These are phyloP conservation scores for Netelia fuscicornis DNA, from an alignment of 2,888 invertebrate species.

Conservation along the genomic window DNA sequence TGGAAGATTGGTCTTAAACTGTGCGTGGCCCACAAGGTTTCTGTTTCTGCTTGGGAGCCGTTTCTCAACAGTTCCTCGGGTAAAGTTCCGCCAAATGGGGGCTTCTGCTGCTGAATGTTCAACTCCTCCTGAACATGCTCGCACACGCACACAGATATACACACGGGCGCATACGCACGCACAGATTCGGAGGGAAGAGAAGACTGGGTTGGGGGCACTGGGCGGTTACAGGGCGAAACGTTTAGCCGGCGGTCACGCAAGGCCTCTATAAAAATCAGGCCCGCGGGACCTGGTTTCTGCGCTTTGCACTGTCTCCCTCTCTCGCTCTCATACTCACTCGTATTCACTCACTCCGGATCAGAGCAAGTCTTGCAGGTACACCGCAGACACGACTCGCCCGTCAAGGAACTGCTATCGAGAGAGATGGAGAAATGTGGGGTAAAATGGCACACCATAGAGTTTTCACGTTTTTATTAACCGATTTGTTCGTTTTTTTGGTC, in stretches of 20 bases:
- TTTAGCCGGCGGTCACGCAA: conserved; percentile 82
- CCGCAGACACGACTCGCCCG: conserved; percentile 8
- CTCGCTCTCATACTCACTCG: conserved; percentile 19
- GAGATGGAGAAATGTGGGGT: neutral
- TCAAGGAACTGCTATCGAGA: neutral
- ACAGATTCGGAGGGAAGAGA: conserved; percentile 26
- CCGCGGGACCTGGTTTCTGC: conserved; percentile 65
- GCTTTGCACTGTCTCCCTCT: conserved; percentile 27
- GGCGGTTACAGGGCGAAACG: conserved; percentile 78
- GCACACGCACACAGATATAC: neutral
- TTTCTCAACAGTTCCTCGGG: conserved; percentile 17
- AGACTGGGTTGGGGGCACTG: conserved; percentile 50
- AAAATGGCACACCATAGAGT: neutral
- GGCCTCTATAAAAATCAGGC: conserved; percentile 79
- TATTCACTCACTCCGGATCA: conserved; percentile 16
- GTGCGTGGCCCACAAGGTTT: conserved; percentile 17
- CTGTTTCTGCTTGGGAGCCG: conserved; percentile 35
- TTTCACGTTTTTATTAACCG: neutral
- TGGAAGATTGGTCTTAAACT: conserved; percentile 37
- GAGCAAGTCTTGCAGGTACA: neutral
- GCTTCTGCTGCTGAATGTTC: conserved; percentile 17
- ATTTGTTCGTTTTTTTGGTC: conserved; percentile 1
- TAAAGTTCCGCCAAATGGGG: conserved; percentile 30
- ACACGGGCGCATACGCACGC: conserved; percentile 12
- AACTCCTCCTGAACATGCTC: neutral